These are phyloP conservation scores for Lasiurus cinereus DNA, from an alignment of 2,113 vertebrate species.

Conservation along the genomic window DNA sequence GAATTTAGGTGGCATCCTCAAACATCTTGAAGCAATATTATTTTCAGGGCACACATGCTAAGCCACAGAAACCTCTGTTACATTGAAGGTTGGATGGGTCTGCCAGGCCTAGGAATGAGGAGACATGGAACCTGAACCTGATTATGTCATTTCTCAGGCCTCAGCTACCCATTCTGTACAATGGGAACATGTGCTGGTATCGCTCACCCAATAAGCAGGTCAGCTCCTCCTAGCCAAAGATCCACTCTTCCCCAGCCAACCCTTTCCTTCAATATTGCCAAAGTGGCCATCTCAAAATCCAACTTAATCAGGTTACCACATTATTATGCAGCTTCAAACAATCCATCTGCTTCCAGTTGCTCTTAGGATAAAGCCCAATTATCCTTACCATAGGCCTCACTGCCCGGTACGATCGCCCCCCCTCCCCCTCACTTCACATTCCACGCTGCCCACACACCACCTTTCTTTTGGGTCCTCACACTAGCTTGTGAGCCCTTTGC, in stretches of 20 bases:
- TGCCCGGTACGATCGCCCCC: neutral
- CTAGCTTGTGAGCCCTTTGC: neutral
- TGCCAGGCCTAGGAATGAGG: neutral
- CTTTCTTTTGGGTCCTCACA: neutral
- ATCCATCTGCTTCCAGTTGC: neutral
- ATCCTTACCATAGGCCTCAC: neutral
- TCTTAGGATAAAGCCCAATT: neutral
- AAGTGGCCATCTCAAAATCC: neutral
- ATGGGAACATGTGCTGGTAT: neutral
- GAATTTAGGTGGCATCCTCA: neutral
- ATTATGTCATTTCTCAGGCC: neutral
- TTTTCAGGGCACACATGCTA: neutral
- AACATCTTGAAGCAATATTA: neutral
- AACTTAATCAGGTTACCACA: neutral
- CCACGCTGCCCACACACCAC: neutral
- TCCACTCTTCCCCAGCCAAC: neutral
- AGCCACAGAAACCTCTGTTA: neutral
- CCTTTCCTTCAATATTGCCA: neutral
- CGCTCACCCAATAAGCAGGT: neutral
- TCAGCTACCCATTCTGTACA: neutral
- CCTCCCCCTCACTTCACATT: accelerated
- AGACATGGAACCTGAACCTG: neutral
- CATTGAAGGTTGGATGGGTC: neutral
- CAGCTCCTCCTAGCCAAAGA: neutral
- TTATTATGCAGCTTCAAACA: neutral